These are phyloP conservation scores for Hippocampus zosterae DNA, from an alignment of 2,113 vertebrate genomes.

Conservation along the genomic window DNA sequence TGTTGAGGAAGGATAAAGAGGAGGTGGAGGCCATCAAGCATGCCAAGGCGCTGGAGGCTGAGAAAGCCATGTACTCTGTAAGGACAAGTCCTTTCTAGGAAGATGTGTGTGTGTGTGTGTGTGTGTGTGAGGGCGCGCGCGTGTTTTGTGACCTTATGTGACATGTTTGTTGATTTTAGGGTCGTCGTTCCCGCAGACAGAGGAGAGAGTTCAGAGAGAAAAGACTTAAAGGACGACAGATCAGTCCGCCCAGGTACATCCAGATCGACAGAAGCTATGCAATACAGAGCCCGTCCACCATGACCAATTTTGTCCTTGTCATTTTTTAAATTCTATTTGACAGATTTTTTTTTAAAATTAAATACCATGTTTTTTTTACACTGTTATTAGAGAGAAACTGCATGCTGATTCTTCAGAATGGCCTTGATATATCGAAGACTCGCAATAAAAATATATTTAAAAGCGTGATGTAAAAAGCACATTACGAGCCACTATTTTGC, in stretches of 20 bases:
- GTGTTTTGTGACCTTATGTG: neutral
- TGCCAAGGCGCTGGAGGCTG: conserved; percentile 92
- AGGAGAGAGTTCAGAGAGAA: conserved; percentile 94
- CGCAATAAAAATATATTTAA: too few relatives aligned
- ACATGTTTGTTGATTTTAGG: conserved; percentile 64
- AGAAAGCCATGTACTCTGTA: conserved; percentile 98
- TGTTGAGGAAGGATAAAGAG: conserved; percentile 95
- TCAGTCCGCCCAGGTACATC: conserved; percentile 91
- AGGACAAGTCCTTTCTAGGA: conserved; percentile 36
- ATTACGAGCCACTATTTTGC: neutral
- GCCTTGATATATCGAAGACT: too few relatives aligned
- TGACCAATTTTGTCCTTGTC: neutral
- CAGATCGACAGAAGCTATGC: neutral
- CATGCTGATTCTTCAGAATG: neutral
- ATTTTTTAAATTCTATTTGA: neutral
- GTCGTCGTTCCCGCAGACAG: conserved; percentile 89
- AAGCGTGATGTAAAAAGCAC: too few relatives aligned
- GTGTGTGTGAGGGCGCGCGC: neutral
- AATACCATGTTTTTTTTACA: too few relatives aligned
- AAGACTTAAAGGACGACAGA: conserved; percentile 89
- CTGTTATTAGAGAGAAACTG: neutral
- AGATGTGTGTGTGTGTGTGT: neutral
- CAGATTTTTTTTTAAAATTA: too few relatives aligned
- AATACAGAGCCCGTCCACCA: neutral
- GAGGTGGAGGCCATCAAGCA: conserved; percentile 96